Percentiles rank a stretch among this genome's conserved stretches.
Conservation (phyloP, 2,797 vertebrate genomes). For the Manis crassicaudata region DNA sequence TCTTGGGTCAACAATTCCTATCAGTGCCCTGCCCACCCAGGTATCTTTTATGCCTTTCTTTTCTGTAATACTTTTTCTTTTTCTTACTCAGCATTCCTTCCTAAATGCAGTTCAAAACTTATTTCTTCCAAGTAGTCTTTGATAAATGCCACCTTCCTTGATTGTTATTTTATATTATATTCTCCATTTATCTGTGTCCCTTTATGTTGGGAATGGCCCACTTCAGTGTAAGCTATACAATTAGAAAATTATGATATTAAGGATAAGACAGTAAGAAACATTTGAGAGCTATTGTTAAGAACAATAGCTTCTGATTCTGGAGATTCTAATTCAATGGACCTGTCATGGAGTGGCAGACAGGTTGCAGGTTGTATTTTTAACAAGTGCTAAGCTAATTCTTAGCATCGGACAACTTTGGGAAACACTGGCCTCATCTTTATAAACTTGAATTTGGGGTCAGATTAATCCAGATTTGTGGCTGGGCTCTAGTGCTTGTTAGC, state of each 20-base stretch:
- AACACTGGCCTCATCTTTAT: not conserved
- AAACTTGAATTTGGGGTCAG: not conserved
- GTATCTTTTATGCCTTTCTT: not conserved
- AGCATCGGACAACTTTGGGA: not conserved
- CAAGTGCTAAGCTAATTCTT: not conserved
- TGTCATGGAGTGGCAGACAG: not conserved
- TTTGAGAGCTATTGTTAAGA: not conserved
- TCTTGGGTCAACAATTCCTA: not conserved
- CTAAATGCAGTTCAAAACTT: not conserved
- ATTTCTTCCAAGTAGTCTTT: not conserved
- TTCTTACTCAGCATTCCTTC: not conserved
- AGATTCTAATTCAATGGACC: not conserved
- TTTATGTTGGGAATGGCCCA: not conserved
- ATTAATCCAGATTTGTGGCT: not conserved
- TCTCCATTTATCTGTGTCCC: not conserved
- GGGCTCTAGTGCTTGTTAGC: not conserved
- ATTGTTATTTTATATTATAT: not conserved
- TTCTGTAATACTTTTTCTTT: not conserved
- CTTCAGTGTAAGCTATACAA: not conserved
- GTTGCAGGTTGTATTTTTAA: not conserved
- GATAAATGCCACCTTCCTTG: not conserved
- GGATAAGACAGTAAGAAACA: slow-evolving; percentile 12
- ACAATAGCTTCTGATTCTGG: not conserved
- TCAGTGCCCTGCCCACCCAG: not conserved
- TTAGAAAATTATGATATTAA: not conserved